Conservation (phyloP, 1,140 invertebrate species). For the Polypedilum vanderplanki region DNA sequence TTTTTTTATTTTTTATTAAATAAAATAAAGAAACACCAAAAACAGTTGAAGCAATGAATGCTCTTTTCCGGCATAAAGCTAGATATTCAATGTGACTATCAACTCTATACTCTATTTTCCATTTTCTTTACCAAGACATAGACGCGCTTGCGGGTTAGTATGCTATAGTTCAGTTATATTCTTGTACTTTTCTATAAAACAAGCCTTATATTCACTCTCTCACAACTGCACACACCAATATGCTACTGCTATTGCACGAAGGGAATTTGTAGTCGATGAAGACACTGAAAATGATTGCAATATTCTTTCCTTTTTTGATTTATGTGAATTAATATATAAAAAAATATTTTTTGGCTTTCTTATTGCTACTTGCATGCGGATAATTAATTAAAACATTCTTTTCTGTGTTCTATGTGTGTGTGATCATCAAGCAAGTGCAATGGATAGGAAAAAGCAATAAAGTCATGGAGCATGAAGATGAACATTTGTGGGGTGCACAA, state of each 20-base stretch:
- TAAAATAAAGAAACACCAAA: too few relatives aligned
- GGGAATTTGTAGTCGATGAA: not conserved
- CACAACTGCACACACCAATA: too few relatives aligned
- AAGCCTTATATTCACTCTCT: not conserved
- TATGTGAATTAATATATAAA: not conserved
- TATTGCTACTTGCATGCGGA: not conserved
- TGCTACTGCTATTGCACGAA: too few relatives aligned
- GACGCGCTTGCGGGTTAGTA: conserved; percentile 15
- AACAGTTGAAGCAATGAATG: not conserved
- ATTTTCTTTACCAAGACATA: conserved; percentile 18
- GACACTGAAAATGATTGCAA: not conserved
- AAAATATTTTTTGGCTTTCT: not conserved
- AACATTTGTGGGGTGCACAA: too few relatives aligned
- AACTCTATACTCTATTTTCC: not conserved
- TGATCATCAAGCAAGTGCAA: too few relatives aligned
- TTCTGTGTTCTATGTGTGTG: not conserved
- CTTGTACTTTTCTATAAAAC: not conserved
- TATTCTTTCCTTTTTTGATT: not conserved
- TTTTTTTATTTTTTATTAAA: too few relatives aligned
- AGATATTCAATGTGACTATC: conserved; percentile 9
- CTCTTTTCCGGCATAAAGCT: not conserved
- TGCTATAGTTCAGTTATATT: not conserved
- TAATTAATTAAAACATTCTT: conserved; percentile 15
- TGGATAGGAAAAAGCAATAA: too few relatives aligned
- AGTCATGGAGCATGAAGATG: too few relatives aligned